Evolutionary conservation across 2,113 vertebrate genomes (phyloP), one percentile per base, ranked within the genome.

Genomic region (Carollia perspicillata): DNA sequence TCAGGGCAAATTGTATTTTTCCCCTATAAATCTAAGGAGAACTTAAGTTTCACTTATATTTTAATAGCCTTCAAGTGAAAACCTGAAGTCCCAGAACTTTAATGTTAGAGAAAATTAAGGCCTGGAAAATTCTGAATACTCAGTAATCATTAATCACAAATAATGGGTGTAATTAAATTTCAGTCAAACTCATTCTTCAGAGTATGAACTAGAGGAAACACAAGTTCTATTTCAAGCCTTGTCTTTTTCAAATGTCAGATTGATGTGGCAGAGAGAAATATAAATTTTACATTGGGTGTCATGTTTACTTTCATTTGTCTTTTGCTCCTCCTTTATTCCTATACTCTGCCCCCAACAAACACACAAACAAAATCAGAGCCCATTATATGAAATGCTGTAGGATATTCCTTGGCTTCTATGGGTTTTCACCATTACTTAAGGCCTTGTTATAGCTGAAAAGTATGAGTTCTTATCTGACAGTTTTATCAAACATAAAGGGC

Each of bases 241-340:
- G 30, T 92, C 16, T 77, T 93, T 84, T 92, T 95, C 26, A 83
- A 88, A 26, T 58, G 71, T 44, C 78, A 68, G 13, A 72, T 23
- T 93, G 33, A 92, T 79, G 44, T 90, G 42, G 47, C 37, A 74
- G 60, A 90, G 26, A 69, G 8, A 16, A 33, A 63, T 51, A 86
- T 42, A 85, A 79, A 87, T 72, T 75, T 66, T 66, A 81, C 22
- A 77, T 71, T 65, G 10, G 23, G 1, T n/a, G 1, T 49, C 44
- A 72, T 71, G 42, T 84, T 42, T 63, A 35, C 81, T 97, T 92
- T 90, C 68, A 81, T 69, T 90, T 26, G n/a, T 92, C 51, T 93
- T 85, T 91, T 20, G 66, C 14, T 53, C 42, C 3, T 35, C 44
- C 53, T 72, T 81, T 84, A 71, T 94, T 87, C n/a, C 23, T 47